Evolutionary conservation across 2,888 invertebrate genomes (phyloP).

Genomic region (Nasonia oneida): DNA sequence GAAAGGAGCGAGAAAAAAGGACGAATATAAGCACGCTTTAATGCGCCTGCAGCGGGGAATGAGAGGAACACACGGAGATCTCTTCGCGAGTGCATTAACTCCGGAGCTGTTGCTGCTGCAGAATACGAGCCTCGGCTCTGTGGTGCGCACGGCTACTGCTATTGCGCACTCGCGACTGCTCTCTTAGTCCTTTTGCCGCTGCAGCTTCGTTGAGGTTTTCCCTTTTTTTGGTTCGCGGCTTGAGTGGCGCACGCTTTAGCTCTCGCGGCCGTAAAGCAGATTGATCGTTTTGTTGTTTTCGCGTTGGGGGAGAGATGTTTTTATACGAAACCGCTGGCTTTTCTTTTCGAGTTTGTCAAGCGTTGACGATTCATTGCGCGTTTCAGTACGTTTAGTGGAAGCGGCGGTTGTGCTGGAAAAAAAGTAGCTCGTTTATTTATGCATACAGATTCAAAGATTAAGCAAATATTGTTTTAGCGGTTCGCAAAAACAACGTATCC

Average conservation of each 20-base stretch:
- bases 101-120: background rate
- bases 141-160: background rate
- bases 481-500: too few species aligned
- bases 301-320: slow-evolving; percentile 1
- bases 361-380: background rate
- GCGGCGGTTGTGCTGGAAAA: too few species aligned
- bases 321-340: background rate
- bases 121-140: slow-evolving; percentile 13
- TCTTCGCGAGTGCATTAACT: slow-evolving; percentile 41
- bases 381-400: background rate
- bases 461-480: too few species aligned
- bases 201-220: background rate
- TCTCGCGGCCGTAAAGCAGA: background rate
- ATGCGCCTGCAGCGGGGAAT: slow-evolving; percentile 3
- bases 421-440: too few species aligned
- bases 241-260: slow-evolving; percentile 13
- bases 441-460: too few species aligned
- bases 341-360: background rate
- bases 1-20: slow-evolving; percentile 50
- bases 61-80: background rate
- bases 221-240: background rate
- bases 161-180: background rate
- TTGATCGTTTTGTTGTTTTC: slow-evolving; percentile 21
- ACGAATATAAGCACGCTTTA: slow-evolving; percentile 48
- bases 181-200: background rate